phyloP scores from a whole-genome alignment of 2,888 invertebrate species.

The Odontocolon sp. region DNA sequence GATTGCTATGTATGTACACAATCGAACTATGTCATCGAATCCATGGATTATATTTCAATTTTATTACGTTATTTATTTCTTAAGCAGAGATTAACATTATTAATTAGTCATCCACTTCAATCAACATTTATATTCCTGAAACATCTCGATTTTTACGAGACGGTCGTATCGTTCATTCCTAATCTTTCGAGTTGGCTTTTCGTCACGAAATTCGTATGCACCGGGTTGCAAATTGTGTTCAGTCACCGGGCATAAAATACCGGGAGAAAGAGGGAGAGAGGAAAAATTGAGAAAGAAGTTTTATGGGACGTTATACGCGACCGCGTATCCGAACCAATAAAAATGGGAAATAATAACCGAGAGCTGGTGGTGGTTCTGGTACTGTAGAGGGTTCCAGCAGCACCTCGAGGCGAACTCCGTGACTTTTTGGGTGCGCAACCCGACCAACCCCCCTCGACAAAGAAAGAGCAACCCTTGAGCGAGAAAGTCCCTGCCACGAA shows the following conservation, averaged over 20 bases:
- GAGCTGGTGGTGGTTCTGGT: slow-evolving; percentile 39
- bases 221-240: slow-evolving; percentile 69
- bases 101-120: too few species aligned
- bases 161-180: slow-evolving; percentile 18
- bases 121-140: slow-evolving; percentile 28
- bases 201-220: slow-evolving; percentile 54
- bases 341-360: slow-evolving; percentile 76
- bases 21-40: too few species aligned
- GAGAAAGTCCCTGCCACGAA: slow-evolving; percentile 68
- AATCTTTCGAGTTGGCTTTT: slow-evolving; percentile 49
- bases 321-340: slow-evolving; percentile 72
- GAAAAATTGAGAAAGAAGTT: slow-evolving; percentile 52
- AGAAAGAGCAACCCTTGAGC: slow-evolving; percentile 47
- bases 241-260: slow-evolving; percentile 56
- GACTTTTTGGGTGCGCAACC: slow-evolving; percentile 26
- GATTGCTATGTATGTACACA: too few species aligned
- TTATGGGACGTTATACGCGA: slow-evolving; percentile 69
- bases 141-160: slow-evolving; percentile 36
- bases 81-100: too few species aligned
- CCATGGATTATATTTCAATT: too few species aligned
- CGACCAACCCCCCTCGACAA: slow-evolving; percentile 22
- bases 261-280: slow-evolving; percentile 15
- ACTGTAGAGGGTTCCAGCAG: slow-evolving; percentile 33
- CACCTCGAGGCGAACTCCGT: slow-evolving; percentile 46
- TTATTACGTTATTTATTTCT: too few species aligned